Conservation (phyloP, 2,113 vertebrate species). For the Cettia cetti region DNA sequence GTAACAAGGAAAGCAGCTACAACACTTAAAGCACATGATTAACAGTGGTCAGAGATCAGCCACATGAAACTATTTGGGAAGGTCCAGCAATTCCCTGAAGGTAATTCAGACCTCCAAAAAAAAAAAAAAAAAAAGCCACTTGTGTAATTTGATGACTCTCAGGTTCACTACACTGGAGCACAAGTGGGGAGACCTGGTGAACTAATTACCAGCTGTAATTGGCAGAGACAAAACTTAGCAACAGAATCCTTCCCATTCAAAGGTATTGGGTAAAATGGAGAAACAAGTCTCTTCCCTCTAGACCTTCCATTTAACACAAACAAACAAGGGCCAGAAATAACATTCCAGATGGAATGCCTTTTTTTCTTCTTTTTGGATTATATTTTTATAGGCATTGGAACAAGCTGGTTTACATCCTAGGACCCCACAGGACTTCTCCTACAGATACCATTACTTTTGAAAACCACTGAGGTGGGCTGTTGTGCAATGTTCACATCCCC, state of each 20-base stretch:
- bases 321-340: background rate
- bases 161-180: background rate
- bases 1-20: background rate
- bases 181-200: background rate
- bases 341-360: background rate
- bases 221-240: background rate
- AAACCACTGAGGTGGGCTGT: background rate
- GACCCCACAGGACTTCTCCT: background rate
- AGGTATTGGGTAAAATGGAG: background rate
- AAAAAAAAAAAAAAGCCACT: too few species aligned
- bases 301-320: background rate
- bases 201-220: background rate
- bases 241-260: background rate
- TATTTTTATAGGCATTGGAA: background rate
- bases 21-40: background rate
- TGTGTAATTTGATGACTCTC: background rate
- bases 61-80: background rate
- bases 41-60: background rate
- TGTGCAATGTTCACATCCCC: background rate
- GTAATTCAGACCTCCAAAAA: background rate
- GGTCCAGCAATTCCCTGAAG: background rate
- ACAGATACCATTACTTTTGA: background rate
- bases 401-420: background rate
- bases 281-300: background rate
- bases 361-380: background rate